Base-by-base conservation (phyloP, 2,797 vertebrate genomes). In the Apogon hyalosoma region DNA sequence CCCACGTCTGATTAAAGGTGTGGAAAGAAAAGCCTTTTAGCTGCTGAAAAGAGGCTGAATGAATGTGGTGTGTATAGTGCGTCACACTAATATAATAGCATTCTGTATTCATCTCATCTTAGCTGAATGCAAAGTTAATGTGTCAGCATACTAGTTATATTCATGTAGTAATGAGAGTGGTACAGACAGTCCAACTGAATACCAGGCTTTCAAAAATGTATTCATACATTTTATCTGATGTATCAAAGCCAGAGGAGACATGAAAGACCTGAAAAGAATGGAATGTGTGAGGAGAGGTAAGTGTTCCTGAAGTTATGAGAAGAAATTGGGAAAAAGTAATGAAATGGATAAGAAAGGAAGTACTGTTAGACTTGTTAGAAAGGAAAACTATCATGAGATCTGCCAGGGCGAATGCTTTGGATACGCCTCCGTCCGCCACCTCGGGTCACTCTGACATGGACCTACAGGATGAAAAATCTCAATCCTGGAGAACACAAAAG, bases 201-300 rank as follows among this genome's bases (percentile, higher is more conserved):
- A 33, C 40, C 12, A 39, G 48, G 53, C 1, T 69, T 82, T 77
- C 56, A 77, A 49, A 72, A 60, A 62, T 15, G 15, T 41, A 73
- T 67, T 80, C 51, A 68, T 13, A 62, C 6, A 40, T 72, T 69
- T 66, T 21, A 70, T 79, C 19, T 59, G 62, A 57, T 64, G 45
- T 58, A 58, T 79, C 73, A 78, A 64, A 80, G 48, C 6, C 13
- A 31, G 45, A 45, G 13, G 39, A 63, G 50, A 54, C 50, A 36
- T 14, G 66, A 18, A 47, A 2, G 14, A 18, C 6, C 43, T 58
- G 66, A 49, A 64, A 42, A 67, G 43, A 8, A 75, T 75, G 21
- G 78, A 40, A 84, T 45, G 41, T 45, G 28, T 0, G 1, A 59
- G 39, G 53, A 71, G 61, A 66, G 7, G 15, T 36, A 45, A 58